These are phyloP conservation scores for Pseudochromis fuscus DNA, from an alignment of 2,797 vertebrate genomes.

Conservation along the genomic window DNA sequence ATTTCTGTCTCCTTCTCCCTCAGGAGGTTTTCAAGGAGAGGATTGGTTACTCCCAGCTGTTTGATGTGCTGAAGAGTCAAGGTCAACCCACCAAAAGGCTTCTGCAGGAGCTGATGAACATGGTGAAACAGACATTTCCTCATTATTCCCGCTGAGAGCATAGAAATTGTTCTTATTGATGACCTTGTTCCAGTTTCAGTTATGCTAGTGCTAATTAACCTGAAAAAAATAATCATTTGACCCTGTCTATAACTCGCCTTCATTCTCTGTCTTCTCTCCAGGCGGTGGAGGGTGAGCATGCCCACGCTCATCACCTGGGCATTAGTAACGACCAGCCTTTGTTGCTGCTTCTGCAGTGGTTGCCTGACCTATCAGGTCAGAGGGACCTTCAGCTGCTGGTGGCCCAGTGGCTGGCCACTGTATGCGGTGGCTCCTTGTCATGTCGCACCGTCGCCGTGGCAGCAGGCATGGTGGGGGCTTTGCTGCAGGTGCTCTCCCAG, in stretches of 20 bases:
- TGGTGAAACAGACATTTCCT: slow-evolving; percentile 85
- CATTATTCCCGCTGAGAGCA: slow-evolving; percentile 25
- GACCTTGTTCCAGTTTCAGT: slow-evolving; percentile 36
- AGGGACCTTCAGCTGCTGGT: slow-evolving; percentile 91
- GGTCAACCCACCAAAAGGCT: slow-evolving; percentile 92
- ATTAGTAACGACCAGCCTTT: slow-evolving; percentile 95
- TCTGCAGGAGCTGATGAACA: slow-evolving; percentile 96
- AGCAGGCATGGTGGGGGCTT: slow-evolving; percentile 90
- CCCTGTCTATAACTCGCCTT: slow-evolving; percentile 1
- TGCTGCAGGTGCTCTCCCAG: slow-evolving; percentile 87
- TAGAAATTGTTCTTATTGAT: slow-evolving; percentile 25
- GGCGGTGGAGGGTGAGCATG: slow-evolving; percentile 93
- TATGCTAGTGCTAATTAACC: slow-evolving; percentile 19
- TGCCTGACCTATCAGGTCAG: slow-evolving; percentile 86
- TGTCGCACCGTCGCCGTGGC: slow-evolving; percentile 93
- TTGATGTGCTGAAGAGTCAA: slow-evolving; percentile 94
- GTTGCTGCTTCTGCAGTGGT: slow-evolving; percentile 93
- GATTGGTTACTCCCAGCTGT: slow-evolving; percentile 94
- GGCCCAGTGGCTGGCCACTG: slow-evolving; percentile 87
- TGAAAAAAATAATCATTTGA: neutral
- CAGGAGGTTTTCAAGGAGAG: slow-evolving; percentile 99
- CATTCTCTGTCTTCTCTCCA: slow-evolving; percentile 63
- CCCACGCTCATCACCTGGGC: slow-evolving; percentile 80
- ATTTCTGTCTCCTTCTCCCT: slow-evolving; percentile 69
- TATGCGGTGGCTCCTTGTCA: slow-evolving; percentile 90